Base-by-base conservation (phyloP, 2,797 vertebrate species). In the Lepus oiostolus region DNA sequence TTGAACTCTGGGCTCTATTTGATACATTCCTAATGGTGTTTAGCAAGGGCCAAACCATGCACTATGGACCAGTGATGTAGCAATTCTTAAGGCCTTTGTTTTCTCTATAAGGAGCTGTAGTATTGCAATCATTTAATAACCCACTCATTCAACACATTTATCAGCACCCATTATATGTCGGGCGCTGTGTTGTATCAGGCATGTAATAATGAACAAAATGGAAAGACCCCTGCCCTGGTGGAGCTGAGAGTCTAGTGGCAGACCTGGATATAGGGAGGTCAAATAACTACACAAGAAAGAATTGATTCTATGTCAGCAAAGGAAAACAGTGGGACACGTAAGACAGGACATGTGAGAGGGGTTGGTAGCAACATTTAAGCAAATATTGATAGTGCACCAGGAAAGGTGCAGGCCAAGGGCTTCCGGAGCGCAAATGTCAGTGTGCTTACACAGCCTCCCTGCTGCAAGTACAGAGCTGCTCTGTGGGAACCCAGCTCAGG, bases 1-100 rank as follows among this genome's bases (percentile, higher is more conserved):
- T 79, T 81, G 70, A 94, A 82, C 4, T 13, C 12, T 81, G 47
- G 50, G 19, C 6, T 81, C 80, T 80, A 63, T 67, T 90, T 92
- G 50, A 54, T 82, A 84, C 87, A 94, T 50, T 85, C 88, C 38
- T 81, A 62, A 84, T 72, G 35, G n/a, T 70, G 1, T 71, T 90
- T 87, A 81, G 84, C 62, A 82, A 28, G 47, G 79, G 17, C 75
- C 0, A 17, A 62, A 21, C 14, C 63, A 13, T 0, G 8, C 85
- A 32, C 63, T 47, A 1, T 86, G 60, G 14, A 38, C 22, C n/a
- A 63, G 63, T 65, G 38, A 86, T 1, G 13, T 28, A 6, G 30
- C 19, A 35, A 88, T 75, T 85, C 65, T 24, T 38, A 82, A 74
- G 12, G 35, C 67, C 30, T 47, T 86, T 76, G 16, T 50, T 85